Conservation (phyloP, 2,888 invertebrate genomes). For the Drosophila falleni region DNA sequence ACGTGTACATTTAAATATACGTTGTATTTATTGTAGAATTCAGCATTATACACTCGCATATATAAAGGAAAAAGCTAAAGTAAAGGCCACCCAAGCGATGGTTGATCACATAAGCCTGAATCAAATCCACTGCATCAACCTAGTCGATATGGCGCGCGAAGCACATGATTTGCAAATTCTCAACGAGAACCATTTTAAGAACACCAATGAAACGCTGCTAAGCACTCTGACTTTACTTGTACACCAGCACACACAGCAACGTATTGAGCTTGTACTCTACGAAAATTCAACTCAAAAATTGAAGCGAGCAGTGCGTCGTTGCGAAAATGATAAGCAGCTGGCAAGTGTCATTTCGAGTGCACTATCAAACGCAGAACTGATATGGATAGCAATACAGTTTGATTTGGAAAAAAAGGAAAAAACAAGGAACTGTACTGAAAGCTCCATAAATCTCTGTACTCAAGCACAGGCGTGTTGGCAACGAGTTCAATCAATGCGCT, state of each 20-base stretch:
- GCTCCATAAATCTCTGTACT: conserved; percentile 61
- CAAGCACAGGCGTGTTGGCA: conserved; percentile 67
- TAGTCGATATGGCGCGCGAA: conserved; percentile 81
- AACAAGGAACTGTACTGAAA: conserved; percentile 79
- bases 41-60: conserved; percentile 71
- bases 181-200: conserved; percentile 77
- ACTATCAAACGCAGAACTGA: conserved; percentile 82
- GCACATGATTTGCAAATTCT: conserved; percentile 75
- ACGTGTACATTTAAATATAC: too few species aligned
- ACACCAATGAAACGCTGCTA: conserved; percentile 70
- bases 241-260: conserved; percentile 77
- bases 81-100: conserved; percentile 71
- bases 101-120: conserved; percentile 75
- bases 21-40: conserved; percentile 53
- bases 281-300: conserved; percentile 84
- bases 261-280: conserved; percentile 81
- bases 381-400: conserved; percentile 85
- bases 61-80: conserved; percentile 79
- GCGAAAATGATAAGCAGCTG: conserved; percentile 75
- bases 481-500: conserved; percentile 78
- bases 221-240: conserved; percentile 73
- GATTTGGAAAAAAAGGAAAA: conserved; percentile 84
- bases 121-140: conserved; percentile 75
- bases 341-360: conserved; percentile 81
- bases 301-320: conserved; percentile 76